Percentiles rank a stretch among this genome's conserved stretches.
These are phyloP conservation scores for Microcebus tavaratra DNA, from an alignment of 2,113 vertebrate species.

Conservation along the genomic window DNA sequence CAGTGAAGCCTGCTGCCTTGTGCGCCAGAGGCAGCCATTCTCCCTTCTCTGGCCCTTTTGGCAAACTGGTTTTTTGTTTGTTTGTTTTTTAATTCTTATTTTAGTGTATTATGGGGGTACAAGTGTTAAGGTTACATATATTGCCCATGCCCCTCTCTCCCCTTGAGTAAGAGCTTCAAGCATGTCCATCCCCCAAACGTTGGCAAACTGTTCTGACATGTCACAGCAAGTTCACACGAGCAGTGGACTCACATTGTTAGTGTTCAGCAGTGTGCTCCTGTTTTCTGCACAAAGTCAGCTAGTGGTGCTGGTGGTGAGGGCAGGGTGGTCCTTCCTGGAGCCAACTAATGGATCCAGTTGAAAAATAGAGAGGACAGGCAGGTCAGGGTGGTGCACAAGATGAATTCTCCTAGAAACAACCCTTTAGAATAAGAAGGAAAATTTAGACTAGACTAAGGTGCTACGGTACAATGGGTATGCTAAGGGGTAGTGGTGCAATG, in stretches of 20 bases:
- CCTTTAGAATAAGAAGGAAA: background rate
- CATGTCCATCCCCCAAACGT: too few species aligned
- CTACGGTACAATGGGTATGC: background rate
- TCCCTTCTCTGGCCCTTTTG: background rate
- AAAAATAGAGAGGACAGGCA: background rate
- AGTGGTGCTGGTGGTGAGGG: background rate
- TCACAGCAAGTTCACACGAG: background rate
- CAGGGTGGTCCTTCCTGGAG: background rate
- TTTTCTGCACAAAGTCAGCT: background rate
- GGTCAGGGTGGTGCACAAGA: background rate
- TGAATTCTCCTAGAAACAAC: background rate
- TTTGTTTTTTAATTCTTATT: too few species aligned
- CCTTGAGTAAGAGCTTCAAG: too few species aligned
- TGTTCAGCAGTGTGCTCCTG: background rate
- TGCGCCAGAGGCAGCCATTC: background rate
- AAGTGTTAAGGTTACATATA: too few species aligned
- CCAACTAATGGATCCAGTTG: background rate
- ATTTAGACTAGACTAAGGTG: background rate
- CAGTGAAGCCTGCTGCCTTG: background rate
- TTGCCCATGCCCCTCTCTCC: too few species aligned
- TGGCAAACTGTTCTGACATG: background rate
- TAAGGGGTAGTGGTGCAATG: background rate
- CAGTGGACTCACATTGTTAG: rapidly evolving
- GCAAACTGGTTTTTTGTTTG: background rate
- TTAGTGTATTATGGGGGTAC: too few species aligned